Base-by-base conservation (phyloP, 2,888 invertebrate genomes). In the Hemistola chrysoprasaria region DNA sequence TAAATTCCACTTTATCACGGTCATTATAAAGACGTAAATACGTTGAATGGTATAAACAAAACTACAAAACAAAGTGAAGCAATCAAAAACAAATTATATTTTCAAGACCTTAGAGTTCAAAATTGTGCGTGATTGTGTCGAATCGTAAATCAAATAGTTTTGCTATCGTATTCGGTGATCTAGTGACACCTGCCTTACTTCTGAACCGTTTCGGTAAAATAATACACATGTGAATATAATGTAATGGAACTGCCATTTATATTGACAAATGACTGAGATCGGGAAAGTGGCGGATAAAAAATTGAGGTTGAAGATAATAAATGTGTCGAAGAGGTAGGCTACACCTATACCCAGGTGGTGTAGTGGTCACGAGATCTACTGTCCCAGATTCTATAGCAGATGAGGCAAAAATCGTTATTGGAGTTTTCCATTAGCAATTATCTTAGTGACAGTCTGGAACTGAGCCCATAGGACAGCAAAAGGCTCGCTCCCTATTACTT, bases 151-250 rank as follows among this genome's bases (percentile, higher is more conserved):
- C 52, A 53, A 47, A 52, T 37, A 43, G 37, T 41, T 33, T 47
- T 43, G 42, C 40, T 48, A 51, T 51, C 47, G 34, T 34, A 33
- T 29, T 40, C 25, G 26, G 40, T 50, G 41, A 47, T 50, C 49
- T 44, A 25, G 47, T 50, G 50, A 53, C 53, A 56, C 53, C 53
- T 51, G 56, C 51, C 40, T 44, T 43, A 45, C 53, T 48, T 40
- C 49, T 38, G 40, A 40, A 47, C 27, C 35, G 42, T 40, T 27
- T 35, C 47, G 20, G 36, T 34, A 40, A 48, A 47, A 42, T 40
- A 37, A 40, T 40, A 42, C 28, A 40, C 40, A 40, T 24, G 28
- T 8, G 36, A 36, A 16, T 23, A 31, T 31, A 41, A 16, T 23
- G 35, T 31, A 41, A 41, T 36, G 27, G 36, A 32, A 36, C 36